These are phyloP conservation scores for Lasioglossum marginatum DNA, from an alignment of 2,888 invertebrate genomes.

Conservation along the genomic window DNA sequence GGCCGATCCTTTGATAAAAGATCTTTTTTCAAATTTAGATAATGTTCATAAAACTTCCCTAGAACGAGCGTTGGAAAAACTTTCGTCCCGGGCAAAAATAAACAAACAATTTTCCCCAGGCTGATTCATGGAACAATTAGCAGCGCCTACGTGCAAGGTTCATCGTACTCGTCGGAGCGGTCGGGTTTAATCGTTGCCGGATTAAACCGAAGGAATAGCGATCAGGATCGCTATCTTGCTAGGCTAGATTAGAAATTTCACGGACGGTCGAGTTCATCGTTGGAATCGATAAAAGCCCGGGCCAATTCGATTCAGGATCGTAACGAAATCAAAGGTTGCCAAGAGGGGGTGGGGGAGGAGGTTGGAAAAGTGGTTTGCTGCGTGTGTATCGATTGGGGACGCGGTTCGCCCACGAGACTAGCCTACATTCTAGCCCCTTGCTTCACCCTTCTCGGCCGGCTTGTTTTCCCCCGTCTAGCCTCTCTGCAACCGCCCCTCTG, in stretches of 20 bases:
- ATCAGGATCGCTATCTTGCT: not conserved
- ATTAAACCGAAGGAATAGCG: not conserved
- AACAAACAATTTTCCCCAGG: not conserved
- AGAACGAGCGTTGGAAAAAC: not conserved
- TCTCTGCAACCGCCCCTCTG: slow-evolving; percentile 45
- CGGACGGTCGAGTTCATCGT: slow-evolving; percentile 19
- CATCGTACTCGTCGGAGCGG: slow-evolving; percentile 3
- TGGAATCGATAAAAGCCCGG: slow-evolving; percentile 41
- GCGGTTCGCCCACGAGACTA: slow-evolving; percentile 82
- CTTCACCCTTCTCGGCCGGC: slow-evolving; percentile 56
- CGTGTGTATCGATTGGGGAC: slow-evolving; percentile 83
- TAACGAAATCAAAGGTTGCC: slow-evolving; percentile 58
- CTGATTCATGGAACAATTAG: slow-evolving; percentile 17
- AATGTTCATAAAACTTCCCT: not conserved
- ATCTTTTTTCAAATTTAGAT: not conserved
- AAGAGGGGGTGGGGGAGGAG: not conserved
- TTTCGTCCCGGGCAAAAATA: not conserved
- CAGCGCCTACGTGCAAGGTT: slow-evolving; percentile 3
- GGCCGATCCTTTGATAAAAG: not conserved
- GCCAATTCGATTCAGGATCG: slow-evolving; percentile 54
- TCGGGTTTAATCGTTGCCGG: slow-evolving; percentile 10
- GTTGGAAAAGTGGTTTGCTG: slow-evolving; percentile 64
- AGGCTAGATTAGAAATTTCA: slow-evolving; percentile 22
- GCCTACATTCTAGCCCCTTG: slow-evolving; percentile 79
- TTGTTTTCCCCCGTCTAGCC: slow-evolving; percentile 52